Percentiles rank a stretch among this genome's conserved stretches.
phyloP scores from a whole-genome alignment of 2,113 vertebrate species.

The Genyomyrus donnyi region DNA sequence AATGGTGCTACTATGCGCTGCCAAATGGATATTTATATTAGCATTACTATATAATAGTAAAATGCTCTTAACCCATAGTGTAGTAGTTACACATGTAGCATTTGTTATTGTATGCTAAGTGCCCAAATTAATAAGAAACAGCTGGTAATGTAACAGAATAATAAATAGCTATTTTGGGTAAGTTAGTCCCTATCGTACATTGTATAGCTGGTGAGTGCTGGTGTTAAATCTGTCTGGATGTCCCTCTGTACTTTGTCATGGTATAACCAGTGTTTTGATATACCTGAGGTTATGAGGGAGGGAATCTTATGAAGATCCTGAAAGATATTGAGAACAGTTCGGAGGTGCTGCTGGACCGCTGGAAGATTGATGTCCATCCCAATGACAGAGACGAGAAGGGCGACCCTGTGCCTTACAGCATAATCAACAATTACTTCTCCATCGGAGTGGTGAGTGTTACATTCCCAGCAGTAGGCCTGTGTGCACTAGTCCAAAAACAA shows the following conservation, averaged over 20 bases:
- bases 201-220: background rate
- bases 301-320: slow-evolving; percentile 83
- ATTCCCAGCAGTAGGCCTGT: background rate
- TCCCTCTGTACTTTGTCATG: background rate
- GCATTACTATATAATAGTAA: background rate
- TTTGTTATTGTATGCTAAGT: background rate
- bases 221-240: background rate
- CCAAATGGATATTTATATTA: background rate
- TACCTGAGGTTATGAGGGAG: slow-evolving; percentile 84
- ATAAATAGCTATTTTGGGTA: background rate
- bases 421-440: slow-evolving; percentile 95
- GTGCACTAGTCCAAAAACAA: background rate
- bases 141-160: background rate
- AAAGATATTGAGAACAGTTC: slow-evolving; percentile 90
- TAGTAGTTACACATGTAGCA: background rate
- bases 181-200: background rate
- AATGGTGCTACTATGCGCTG: slow-evolving; percentile 63
- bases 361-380: slow-evolving; percentile 81
- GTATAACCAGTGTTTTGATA: background rate
- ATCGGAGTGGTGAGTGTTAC: slow-evolving; percentile 73
- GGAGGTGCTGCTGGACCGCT: slow-evolving; percentile 85
- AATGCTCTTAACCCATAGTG: background rate
- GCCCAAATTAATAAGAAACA: background rate
- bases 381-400: slow-evolving; percentile 85
- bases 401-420: slow-evolving; percentile 89